phyloP scores from a whole-genome alignment of 2,888 invertebrate genomes.

The Gastracanthus pulcherrimus region DNA sequence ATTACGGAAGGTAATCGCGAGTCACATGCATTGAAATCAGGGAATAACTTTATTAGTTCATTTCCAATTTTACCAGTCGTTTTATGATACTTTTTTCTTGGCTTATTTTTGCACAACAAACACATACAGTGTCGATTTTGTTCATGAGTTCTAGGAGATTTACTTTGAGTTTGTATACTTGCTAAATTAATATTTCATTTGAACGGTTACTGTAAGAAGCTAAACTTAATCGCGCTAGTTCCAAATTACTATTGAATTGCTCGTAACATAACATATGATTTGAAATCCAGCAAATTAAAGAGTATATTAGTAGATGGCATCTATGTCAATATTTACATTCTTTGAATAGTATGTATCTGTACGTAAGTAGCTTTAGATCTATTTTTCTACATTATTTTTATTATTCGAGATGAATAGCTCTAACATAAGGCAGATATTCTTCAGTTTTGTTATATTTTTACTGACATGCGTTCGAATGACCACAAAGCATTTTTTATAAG shows the following conservation, averaged over 20 bases:
- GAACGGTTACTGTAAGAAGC: too few relatives aligned
- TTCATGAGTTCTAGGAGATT: background rate
- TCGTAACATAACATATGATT: background rate
- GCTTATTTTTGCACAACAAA: slow-evolving; percentile 12
- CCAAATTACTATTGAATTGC: slow-evolving; percentile 8
- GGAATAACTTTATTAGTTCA: slow-evolving; percentile 4
- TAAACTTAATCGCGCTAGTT: too few relatives aligned
- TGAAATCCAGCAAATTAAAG: too few relatives aligned
- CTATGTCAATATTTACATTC: background rate
- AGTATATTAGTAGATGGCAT: background rate
- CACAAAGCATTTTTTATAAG: too few relatives aligned
- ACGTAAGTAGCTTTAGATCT: too few relatives aligned
- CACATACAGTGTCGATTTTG: background rate
- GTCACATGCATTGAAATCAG: background rate
- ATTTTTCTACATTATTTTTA: too few relatives aligned
- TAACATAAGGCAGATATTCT: too few relatives aligned
- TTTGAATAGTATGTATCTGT: too few relatives aligned
- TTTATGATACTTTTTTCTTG: too few relatives aligned
- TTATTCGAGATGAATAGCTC: background rate
- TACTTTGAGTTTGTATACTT: background rate
- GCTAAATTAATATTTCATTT: slow-evolving; percentile 2
- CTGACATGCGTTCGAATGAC: too few relatives aligned
- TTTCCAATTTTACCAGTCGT: slow-evolving; percentile 12
- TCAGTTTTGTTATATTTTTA: too few relatives aligned
- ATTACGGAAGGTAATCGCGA: too few relatives aligned